Percentiles rank a stretch among this genome's conserved stretches.
Evolutionary conservation across 2,797 vertebrate genomes (phyloP).

Genomic region (Prionace glauca): DNA sequence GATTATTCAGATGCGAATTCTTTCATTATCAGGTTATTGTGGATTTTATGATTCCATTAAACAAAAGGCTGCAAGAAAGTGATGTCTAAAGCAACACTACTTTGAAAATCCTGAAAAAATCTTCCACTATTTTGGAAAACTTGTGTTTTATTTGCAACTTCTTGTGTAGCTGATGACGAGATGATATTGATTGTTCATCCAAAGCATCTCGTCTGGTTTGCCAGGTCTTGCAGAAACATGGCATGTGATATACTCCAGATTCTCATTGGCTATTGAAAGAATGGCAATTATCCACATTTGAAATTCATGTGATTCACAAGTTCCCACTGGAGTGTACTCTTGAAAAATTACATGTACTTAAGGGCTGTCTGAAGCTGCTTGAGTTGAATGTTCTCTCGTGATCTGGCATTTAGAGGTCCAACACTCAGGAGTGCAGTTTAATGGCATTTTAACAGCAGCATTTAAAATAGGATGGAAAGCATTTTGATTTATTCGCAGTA

Average conservation of each 20-base stretch:
- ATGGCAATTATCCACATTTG: background rate
- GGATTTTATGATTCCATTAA: background rate
- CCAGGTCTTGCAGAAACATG: background rate
- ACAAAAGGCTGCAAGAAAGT: background rate
- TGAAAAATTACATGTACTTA: background rate
- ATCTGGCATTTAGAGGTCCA: background rate
- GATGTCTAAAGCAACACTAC: too few species aligned
- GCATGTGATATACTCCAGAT: background rate
- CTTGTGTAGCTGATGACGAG: too few species aligned
- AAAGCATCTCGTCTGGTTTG: background rate
- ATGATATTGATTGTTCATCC: background rate
- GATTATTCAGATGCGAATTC: background rate
- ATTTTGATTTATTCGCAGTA: background rate
- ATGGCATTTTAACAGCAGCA: background rate
- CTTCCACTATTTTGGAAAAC: background rate
- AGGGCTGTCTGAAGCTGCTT: background rate
- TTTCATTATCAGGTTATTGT: background rate
- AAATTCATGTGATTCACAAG: background rate
- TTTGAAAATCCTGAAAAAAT: background rate
- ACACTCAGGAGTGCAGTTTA: background rate
- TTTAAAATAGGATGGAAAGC: background rate
- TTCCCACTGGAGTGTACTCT: slow-evolving; percentile 4
- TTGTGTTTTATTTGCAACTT: background rate
- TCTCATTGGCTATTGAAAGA: background rate
- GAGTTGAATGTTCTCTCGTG: background rate